Conservation (phyloP, 2,888 invertebrate species). For the Xylota sylvarum region DNA sequence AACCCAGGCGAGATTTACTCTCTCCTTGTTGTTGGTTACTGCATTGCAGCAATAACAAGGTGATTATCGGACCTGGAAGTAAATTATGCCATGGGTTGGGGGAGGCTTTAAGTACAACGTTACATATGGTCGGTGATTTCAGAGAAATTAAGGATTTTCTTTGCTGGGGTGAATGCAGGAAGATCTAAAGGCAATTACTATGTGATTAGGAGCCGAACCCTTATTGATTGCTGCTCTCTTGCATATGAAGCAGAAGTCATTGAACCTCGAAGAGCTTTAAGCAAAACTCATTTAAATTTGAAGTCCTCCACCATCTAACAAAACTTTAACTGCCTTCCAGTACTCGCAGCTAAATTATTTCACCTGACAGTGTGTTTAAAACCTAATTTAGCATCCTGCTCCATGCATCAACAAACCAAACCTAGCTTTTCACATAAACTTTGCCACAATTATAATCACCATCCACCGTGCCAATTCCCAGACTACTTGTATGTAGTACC, state of each 20-base stretch:
- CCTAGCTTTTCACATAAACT: conserved; percentile 35
- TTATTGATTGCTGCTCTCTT: too few relatives aligned
- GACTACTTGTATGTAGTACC: background rate
- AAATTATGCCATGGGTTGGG: conserved; percentile 37
- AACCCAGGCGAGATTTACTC: conserved; percentile 13
- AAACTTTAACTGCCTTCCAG: background rate
- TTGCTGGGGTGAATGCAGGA: background rate
- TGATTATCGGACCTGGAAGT: conserved; percentile 68
- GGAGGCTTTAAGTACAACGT: conserved; percentile 21
- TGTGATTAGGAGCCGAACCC: conserved; percentile 10
- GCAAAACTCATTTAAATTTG: background rate
- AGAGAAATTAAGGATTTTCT: background rate
- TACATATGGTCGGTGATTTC: conserved; percentile 32
- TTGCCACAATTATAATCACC: conserved; percentile 58
- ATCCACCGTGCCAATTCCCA: conserved; percentile 18
- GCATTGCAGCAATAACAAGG: conserved; percentile 72
- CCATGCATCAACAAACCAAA: conserved; percentile 34
- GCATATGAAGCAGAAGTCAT: background rate
- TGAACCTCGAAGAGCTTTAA: too few relatives aligned
- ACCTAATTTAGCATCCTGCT: conserved; percentile 35
- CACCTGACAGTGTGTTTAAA: conserved; percentile 55
- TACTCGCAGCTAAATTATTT: conserved; percentile 34
- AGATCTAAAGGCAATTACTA: conserved; percentile 7
- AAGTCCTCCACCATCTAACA: background rate
- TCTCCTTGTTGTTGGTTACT: conserved; percentile 26